Evolutionary conservation across 2,113 vertebrate species (phyloP).

Genomic region (Chionomys nivalis): DNA sequence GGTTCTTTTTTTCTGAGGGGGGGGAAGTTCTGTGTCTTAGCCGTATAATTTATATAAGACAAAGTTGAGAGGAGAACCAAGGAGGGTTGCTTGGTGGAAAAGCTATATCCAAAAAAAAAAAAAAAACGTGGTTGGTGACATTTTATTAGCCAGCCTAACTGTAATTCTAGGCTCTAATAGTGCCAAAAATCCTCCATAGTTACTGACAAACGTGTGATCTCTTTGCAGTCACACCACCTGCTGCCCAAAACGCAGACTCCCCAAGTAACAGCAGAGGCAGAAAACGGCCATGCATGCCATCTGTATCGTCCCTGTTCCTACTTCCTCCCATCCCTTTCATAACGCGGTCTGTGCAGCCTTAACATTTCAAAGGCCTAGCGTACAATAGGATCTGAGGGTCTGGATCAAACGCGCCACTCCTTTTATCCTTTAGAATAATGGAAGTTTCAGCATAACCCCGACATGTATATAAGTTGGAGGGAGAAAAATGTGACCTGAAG

Average conservation of each 20-base stretch:
- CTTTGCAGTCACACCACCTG: constrained; percentile 80
- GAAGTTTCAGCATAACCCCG: constrained; percentile 10
- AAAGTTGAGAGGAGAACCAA: constrained; percentile 68
- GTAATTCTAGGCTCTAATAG: constrained; percentile 74
- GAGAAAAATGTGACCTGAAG: constrained; percentile 50
- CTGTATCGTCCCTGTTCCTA: constrained; percentile 59
- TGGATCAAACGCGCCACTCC: constrained; percentile 45
- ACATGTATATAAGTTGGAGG: neutral
- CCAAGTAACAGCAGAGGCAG: constrained; percentile 65
- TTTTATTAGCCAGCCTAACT: constrained; percentile 84
- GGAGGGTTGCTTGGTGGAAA: constrained; percentile 24
- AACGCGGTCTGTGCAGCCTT: constrained; percentile 60
- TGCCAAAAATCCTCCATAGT: constrained; percentile 79
- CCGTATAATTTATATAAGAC: constrained; percentile 68
- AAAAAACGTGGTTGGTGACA: constrained; percentile 65
- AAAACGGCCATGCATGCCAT: constrained; percentile 54
- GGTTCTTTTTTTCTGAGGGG: constrained; percentile 26
- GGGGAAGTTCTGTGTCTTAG: constrained; percentile 53
- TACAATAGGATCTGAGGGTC: constrained; percentile 64
- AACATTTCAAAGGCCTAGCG: constrained; percentile 63
- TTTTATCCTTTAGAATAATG: constrained; percentile 49
- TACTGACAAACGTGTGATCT: constrained; percentile 83
- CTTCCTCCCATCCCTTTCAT: constrained; percentile 65
- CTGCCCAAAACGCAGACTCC: constrained; percentile 76
- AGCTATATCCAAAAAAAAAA: neutral